Evolutionary conservation across 2,888 invertebrate species (phyloP).

Genomic region (Machimus atricapillus): DNA sequence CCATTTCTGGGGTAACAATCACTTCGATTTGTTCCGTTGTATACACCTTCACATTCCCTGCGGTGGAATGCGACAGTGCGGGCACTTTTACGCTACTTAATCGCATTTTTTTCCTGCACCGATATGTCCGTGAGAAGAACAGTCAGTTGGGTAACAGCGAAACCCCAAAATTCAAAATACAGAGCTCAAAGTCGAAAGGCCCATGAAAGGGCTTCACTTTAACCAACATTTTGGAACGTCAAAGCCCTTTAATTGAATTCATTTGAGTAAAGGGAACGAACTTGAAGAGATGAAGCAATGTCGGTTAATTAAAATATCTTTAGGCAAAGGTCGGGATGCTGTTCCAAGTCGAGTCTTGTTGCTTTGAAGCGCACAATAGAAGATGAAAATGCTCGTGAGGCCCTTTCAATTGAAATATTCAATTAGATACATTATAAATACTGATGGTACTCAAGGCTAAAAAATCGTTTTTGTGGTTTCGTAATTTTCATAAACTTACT

Average conservation of each 20-base stretch:
- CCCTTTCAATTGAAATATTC: neutral
- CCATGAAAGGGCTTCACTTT: neutral
- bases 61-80: neutral
- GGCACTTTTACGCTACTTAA: neutral
- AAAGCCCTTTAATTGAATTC: neutral
- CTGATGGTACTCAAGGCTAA: neutral
- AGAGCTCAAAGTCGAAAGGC: neutral
- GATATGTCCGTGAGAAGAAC: neutral
- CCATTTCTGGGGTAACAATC: neutral
- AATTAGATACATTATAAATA: neutral
- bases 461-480: neutral
- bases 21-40: neutral
- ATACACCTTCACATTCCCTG: neutral
- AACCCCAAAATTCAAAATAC: neutral
- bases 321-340: neutral
- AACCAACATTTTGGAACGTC: neutral
- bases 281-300: neutral
- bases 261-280: neutral
- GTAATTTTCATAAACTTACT: neutral
- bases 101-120: neutral
- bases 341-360: neutral
- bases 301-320: neutral
- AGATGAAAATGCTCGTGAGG: neutral
- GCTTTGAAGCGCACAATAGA: neutral
- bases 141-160: neutral